Evolutionary conservation across 2,888 invertebrate species (phyloP), one percentile per base, ranked within the genome.

Genomic region (Cataglyphis rosenhaueri): DNA sequence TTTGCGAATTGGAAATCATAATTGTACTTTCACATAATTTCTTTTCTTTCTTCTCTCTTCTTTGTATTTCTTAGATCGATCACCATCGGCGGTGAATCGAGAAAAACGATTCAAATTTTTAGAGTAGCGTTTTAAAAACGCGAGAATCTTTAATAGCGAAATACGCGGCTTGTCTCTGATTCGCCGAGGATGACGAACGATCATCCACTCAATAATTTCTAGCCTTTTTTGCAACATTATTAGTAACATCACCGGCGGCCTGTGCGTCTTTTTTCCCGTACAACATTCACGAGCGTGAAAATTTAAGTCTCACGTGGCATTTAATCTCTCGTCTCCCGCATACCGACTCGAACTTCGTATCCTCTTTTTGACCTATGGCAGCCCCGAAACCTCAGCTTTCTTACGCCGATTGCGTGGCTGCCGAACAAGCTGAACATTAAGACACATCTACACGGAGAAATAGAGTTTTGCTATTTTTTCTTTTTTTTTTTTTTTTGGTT

Each of bases 391-490:
- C 76, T 52, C 61, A 66, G 65, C 64, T 64, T 71, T 71, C 81
- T 76, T 74, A 75, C 70, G 70, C 85, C 79, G 79, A 81, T 78
- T 78, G 83, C 48, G 74, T 38, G 75, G 76, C 83, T 71, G 86
- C 76, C 81, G 83, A 86, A 84, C 85, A 91, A 92, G 92, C 91
- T 83, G 91, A 92, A 93, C 92, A 93, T 92, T 92, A 91, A 93
- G 91, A 93, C 91, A 93, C 93, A 90, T 91, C 91, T 92, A 93
- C 92, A 92, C 91, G 91, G 91, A 91, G 91, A 92, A 91, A 93
- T 92, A 92, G 90, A 93, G 89, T 89, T 89, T 83, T 65, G 64
- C 87, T 88, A 88, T 85, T 86, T 79, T 89, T 82, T 64, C 78
- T 83, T 85, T 75, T 86, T 88, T 71, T 2, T 82, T 84, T 85